Evolutionary conservation across 2,888 invertebrate genomes (phyloP).

Genomic region (Ophion obscuratus): DNA sequence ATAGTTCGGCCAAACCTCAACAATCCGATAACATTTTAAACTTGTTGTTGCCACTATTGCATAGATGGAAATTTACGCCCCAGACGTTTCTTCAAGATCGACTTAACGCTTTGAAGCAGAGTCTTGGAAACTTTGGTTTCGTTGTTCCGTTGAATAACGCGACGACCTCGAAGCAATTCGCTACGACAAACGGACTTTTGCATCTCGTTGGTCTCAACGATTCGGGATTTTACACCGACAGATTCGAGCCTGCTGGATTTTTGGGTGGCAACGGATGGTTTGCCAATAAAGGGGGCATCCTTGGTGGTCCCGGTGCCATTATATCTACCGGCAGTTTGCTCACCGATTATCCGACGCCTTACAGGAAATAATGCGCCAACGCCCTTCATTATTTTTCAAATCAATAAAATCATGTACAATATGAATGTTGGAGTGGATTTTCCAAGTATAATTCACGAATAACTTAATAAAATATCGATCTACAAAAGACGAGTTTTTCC

Average conservation of each 20-base stretch:
- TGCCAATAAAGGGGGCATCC: slow-evolving; percentile 79
- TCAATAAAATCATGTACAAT: neutral
- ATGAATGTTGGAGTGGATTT: neutral
- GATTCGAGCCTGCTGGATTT: slow-evolving; percentile 77
- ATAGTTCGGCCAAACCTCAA: slow-evolving; percentile 7
- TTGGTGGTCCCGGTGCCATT: slow-evolving; percentile 79
- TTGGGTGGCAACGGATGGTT: slow-evolving; percentile 80
- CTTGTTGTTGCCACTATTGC: slow-evolving; percentile 72
- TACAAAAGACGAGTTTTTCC: too few species aligned
- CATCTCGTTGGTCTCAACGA: slow-evolving; percentile 73
- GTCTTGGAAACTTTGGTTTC: slow-evolving; percentile 68
- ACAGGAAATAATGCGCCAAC: slow-evolving; percentile 70
- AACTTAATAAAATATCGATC: too few species aligned
- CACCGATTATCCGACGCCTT: slow-evolving; percentile 79
- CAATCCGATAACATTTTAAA: slow-evolving; percentile 54
- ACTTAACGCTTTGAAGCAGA: slow-evolving; percentile 69
- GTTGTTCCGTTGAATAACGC: slow-evolving; percentile 47
- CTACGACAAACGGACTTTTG: slow-evolving; percentile 65
- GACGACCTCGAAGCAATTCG: slow-evolving; percentile 71
- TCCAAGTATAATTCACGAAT: neutral
- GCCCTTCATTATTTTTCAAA: neutral
- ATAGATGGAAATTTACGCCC: slow-evolving; percentile 75
- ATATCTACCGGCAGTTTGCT: slow-evolving; percentile 78
- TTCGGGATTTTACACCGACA: slow-evolving; percentile 75
- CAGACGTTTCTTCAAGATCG: slow-evolving; percentile 75